Evolutionary conservation across 2,888 invertebrate genomes (phyloP), one percentile per base, ranked within the genome.

Genomic region (Adelphocoris suturalis): DNA sequence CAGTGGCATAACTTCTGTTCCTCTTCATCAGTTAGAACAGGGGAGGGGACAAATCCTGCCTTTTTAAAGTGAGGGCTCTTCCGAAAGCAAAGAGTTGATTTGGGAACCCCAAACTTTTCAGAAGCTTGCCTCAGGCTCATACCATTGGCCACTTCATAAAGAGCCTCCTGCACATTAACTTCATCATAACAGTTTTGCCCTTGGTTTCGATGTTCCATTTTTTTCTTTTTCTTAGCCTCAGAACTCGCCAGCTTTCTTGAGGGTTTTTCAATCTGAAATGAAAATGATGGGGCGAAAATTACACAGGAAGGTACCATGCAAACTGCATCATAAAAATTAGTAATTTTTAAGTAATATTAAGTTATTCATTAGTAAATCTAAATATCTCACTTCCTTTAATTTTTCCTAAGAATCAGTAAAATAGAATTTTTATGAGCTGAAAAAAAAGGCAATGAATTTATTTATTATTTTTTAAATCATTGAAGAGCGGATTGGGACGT

Each of bases 1-100:
- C 93, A 93, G 9, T 92, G 86, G n/a, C 91, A 92, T 27, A 93
- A 90, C 87, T 55, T 89, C 28, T 91, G 76, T 92, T 93, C 93
- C 91, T 92, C 92, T 68, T 92, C 91, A 55, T 91, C 80, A 28
- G 89, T 68, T 48, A 91, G 88, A 55, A 90, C 81, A n/a, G 91
- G 46, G 9, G 78, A 13, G 13, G 90, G 90, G 16, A 90, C 91
- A 76, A 76, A 76, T 28, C 28, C 27, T 11, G 76, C 16, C 13
- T 76, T 76, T 12, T 0, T 28, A 76, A 76, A 76, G 4, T 76
- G n/a, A n/a, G n/a, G n/a, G n/a, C 28, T 27, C 3, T 76, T 76
- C 4, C 76, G 28, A 76, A 76, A 76, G 13, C 0, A 76, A 27
- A 76, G 3, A 4, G 76, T 76, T 13, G 28, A 76, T 76, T 76